Evolutionary conservation across 2,888 invertebrate species (phyloP).

Genomic region (Carterocephalus palaemon): DNA sequence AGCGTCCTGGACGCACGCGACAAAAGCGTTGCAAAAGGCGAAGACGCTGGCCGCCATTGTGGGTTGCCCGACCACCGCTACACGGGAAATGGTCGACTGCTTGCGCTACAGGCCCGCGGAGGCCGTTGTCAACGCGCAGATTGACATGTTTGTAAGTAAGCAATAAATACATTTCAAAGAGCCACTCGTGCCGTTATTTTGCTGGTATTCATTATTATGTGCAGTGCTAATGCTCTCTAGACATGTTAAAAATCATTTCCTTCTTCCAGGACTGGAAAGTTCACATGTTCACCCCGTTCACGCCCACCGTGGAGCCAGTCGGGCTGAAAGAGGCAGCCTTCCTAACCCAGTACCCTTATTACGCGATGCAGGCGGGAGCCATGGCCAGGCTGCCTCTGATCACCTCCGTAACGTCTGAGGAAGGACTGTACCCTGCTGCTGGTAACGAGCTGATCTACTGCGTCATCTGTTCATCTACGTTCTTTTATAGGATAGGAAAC

Average conservation of each 20-base stretch:
- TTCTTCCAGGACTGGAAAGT: constrained; percentile 65
- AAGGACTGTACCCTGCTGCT: constrained; percentile 86
- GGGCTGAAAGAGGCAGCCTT: constrained; percentile 73
- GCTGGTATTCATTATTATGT: no score
- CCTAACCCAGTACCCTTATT: constrained; percentile 81
- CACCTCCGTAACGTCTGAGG: constrained; percentile 82
- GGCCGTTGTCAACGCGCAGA: constrained; percentile 77
- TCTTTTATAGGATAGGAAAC: neutral
- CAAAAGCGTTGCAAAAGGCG: constrained; percentile 80
- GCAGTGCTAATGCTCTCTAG: no score
- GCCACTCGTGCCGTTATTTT: constrained; percentile 19
- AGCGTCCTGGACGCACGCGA: constrained; percentile 79
- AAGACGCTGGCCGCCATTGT: constrained; percentile 78
- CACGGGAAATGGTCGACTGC: constrained; percentile 80
- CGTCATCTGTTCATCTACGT: neutral
- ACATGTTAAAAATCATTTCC: no score
- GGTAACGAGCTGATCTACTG: constrained; percentile 62
- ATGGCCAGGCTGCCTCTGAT: constrained; percentile 85
- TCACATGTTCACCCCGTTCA: constrained; percentile 85
- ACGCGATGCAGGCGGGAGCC: constrained; percentile 78
- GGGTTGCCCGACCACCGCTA: constrained; percentile 80
- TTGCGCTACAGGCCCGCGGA: constrained; percentile 80
- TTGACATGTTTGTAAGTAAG: constrained; percentile 79
- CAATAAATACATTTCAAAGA: no score
- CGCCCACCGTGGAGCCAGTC: constrained; percentile 82